Percentiles rank a stretch among this genome's conserved stretches.
phyloP scores from a whole-genome alignment of 2,113 vertebrate species.

The Aleadryas rufinucha region DNA sequence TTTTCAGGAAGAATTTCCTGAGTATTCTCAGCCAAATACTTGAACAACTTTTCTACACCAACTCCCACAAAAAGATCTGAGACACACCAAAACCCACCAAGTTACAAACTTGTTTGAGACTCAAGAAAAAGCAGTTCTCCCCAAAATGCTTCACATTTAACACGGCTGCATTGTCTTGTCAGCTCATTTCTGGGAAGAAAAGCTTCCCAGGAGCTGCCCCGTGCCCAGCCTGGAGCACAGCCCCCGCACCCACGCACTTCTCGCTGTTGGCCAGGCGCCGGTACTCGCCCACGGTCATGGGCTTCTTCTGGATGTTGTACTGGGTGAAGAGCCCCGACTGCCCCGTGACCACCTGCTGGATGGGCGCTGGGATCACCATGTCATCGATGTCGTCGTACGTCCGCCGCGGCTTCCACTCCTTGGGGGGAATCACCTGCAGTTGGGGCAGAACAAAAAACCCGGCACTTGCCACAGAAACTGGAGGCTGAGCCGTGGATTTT shows the following conservation, averaged over 20 bases:
- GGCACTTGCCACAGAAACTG: neutral
- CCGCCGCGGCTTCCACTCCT: constrained; percentile 78
- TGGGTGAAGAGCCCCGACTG: constrained; percentile 83
- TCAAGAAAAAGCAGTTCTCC: neutral
- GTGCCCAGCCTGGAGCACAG: fast-evolving
- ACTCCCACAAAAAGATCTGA: neutral
- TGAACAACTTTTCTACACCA: neutral
- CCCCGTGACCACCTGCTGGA: constrained; percentile 83
- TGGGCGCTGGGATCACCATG: constrained; percentile 81
- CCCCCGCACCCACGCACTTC: constrained; percentile 61
- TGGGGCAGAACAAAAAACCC: fast-evolving
- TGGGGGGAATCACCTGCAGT: constrained; percentile 78
- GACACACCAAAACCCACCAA: neutral
- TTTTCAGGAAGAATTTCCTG: neutral
- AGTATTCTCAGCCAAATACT: neutral
- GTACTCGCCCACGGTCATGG: constrained; percentile 82
- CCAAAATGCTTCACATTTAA: neutral
- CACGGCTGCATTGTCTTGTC: neutral
- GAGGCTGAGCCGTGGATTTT: neutral
- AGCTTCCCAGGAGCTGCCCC: neutral
- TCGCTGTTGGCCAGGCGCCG: constrained; percentile 80
- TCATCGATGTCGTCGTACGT: constrained; percentile 80
- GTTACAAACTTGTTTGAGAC: neutral
- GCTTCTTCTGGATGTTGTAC: constrained; percentile 86
- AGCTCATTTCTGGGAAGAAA: neutral